These are phyloP conservation scores for Anthrax anthrax DNA, from an alignment of 2,888 invertebrate species.

Conservation along the genomic window DNA sequence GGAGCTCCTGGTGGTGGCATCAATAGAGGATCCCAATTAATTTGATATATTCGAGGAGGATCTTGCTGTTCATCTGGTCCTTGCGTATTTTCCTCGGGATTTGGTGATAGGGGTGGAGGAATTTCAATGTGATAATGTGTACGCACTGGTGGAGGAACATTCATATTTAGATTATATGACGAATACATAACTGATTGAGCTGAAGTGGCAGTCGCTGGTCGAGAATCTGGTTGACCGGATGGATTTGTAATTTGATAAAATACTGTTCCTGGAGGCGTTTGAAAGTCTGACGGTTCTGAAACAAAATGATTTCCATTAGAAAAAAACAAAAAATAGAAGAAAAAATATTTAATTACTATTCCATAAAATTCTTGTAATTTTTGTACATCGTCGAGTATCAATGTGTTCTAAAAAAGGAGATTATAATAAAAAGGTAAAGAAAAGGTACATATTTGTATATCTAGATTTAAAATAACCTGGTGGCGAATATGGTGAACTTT, in stretches of 20 bases:
- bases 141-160: conserved; percentile 28
- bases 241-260: conserved; percentile 37
- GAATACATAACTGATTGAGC: conserved; percentile 26
- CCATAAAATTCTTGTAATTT: conserved; percentile 72
- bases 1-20: conserved; percentile 23
- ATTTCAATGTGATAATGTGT: conserved; percentile 30
- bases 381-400: conserved; percentile 65
- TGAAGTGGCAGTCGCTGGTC: conserved; percentile 11
- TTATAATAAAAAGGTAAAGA: conserved; percentile 23
- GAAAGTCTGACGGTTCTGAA: conserved; percentile 39
- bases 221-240: conserved; percentile 32
- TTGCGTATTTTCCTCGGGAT: conserved; percentile 11
- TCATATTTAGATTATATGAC: conserved; percentile 22
- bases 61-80: conserved; percentile 20
- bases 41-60: conserved; percentile 28
- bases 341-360: conserved; percentile 58
- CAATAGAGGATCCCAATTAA: conserved; percentile 30
- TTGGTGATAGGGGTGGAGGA: conserved; percentile 11
- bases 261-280: conserved; percentile 35
- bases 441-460: not conserved
- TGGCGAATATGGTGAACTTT: conserved; percentile 24
- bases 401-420: conserved; percentile 45
- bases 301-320: conserved; percentile 10
- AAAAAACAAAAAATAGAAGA: too few relatives aligned
- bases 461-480: conserved; percentile 21